Conservation (phyloP, 2,888 invertebrate genomes). For the Sisyra nigra region DNA sequence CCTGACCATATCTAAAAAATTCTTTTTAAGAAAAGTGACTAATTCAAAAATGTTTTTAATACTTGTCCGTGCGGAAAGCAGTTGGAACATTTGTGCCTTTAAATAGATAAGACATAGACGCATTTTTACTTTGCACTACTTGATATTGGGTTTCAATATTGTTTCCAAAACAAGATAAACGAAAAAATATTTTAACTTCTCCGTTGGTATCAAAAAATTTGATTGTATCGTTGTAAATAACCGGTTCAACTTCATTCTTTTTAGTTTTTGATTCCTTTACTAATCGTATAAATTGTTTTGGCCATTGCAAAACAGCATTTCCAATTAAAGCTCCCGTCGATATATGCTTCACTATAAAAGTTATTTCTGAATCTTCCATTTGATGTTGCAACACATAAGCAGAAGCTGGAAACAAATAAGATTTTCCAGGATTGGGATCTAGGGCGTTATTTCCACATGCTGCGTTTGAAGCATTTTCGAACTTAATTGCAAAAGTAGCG, state of each 20-base stretch:
- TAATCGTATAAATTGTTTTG: constrained; percentile 1
- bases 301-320: not conserved
- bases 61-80: not conserved
- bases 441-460: not conserved
- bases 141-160: constrained; percentile 5
- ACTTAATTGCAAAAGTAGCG: not conserved
- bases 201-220: not conserved
- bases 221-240: not conserved
- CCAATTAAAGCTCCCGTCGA: not conserved
- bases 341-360: not conserved
- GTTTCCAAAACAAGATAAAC: constrained; percentile 5
- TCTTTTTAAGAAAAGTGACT: not conserved
- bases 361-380: constrained; percentile 1
- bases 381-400: not conserved
- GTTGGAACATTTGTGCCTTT: constrained; percentile 1
- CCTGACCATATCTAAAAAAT: constrained; percentile 2
- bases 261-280: not conserved
- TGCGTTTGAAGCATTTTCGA: not conserved
- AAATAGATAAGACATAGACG: constrained; percentile 3
- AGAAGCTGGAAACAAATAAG: constrained; percentile 4
- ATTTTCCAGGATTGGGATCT: constrained; percentile 3
- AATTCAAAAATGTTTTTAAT: not conserved
- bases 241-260: not conserved
- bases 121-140: constrained; percentile 3
- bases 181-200: not conserved